phyloP scores from a whole-genome alignment of 2,113 vertebrate genomes.

The Scomber colias region DNA sequence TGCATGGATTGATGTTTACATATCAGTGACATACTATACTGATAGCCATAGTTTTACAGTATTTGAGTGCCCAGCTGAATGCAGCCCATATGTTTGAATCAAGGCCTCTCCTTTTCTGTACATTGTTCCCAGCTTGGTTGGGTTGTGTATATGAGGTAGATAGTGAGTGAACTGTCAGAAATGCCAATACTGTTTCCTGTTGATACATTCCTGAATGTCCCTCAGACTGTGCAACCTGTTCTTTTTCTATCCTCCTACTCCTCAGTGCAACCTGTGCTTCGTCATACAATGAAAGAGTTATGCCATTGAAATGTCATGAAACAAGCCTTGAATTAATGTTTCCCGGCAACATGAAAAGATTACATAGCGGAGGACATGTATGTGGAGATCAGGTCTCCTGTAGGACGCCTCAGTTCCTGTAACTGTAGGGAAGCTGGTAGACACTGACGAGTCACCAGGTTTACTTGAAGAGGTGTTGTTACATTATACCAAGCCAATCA shows the following conservation, averaged over 20 bases:
- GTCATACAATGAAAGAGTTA: constrained; percentile 65
- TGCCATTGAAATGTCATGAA: constrained; percentile 32
- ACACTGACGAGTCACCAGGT: constrained; percentile 13
- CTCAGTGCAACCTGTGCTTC: constrained; percentile 67
- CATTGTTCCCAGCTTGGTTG: constrained; percentile 36
- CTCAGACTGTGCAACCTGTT: constrained; percentile 75
- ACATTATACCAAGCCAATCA: constrained; percentile 47
- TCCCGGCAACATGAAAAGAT: constrained; percentile 18
- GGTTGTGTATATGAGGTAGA: constrained; percentile 55
- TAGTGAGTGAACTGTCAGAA: constrained; percentile 56
- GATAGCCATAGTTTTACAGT: constrained; percentile 67
- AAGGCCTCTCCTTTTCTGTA: constrained; percentile 26
- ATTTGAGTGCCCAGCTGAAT: constrained; percentile 45
- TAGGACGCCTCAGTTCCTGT: background rate
- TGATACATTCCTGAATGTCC: constrained; percentile 78
- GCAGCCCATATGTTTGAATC: constrained; percentile 54
- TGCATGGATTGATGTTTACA: constrained; percentile 64
- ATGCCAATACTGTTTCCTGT: constrained; percentile 70
- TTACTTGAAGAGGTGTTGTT: constrained; percentile 46
- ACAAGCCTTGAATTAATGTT: constrained; percentile 26
- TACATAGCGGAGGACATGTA: background rate
- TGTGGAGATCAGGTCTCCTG: constrained; percentile 1
- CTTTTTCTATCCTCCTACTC: constrained; percentile 57
- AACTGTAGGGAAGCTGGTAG: constrained; percentile 29
- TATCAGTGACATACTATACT: constrained; percentile 37